phyloP scores from a whole-genome alignment of 2,888 invertebrate genomes.

The Diarsia brunnea region DNA sequence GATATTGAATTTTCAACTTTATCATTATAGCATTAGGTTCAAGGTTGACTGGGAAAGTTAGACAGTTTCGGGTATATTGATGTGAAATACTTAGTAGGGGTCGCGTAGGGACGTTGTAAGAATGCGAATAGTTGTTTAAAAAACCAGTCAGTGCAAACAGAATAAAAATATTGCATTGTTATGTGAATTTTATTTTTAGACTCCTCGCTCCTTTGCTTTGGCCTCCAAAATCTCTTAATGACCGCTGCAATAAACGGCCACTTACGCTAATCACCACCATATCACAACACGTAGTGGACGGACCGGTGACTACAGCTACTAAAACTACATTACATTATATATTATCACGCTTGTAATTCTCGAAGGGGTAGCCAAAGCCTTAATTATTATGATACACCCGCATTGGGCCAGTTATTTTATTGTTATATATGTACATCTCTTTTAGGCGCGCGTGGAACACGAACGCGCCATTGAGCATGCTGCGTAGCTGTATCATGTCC shows the following conservation, averaged over 20 bases:
- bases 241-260: slow-evolving; percentile 17
- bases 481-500: no score
- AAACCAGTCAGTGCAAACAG: neutral
- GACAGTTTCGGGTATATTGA: neutral
- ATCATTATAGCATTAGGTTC: no score
- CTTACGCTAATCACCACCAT: slow-evolving; percentile 28
- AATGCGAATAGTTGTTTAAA: neutral
- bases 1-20: no score
- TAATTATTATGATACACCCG: neutral
- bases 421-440: no score
- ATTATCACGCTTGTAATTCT: no score
- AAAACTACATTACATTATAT: neutral
- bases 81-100: neutral
- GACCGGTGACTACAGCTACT: slow-evolving; percentile 2
- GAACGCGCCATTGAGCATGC: no score
- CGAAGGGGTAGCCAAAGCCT: neutral
- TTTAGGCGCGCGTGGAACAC: no score
- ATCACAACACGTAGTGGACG: slow-evolving; percentile 1
- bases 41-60: no score
- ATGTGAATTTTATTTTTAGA: slow-evolving; percentile 6
- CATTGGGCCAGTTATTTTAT: neutral
- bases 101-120: neutral
- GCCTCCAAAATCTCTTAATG: slow-evolving; percentile 30
- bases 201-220: slow-evolving; percentile 1
- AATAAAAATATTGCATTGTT: slow-evolving; percentile 1